These are phyloP conservation scores for Garra rufa DNA, from an alignment of 2,113 vertebrate species.

Conservation along the genomic window DNA sequence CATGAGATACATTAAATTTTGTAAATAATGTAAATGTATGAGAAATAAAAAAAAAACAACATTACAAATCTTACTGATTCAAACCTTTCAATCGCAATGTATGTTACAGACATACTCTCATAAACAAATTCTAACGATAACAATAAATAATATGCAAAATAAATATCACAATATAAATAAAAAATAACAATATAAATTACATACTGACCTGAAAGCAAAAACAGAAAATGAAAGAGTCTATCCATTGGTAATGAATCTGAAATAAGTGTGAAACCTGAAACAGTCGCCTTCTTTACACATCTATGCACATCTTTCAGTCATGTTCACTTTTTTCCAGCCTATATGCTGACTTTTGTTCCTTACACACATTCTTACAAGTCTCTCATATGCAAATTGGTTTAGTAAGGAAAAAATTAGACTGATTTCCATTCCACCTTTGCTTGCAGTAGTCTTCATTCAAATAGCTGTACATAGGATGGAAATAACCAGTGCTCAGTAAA, in stretches of 20 bases:
- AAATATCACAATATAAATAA: too few species aligned
- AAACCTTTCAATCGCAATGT: too few species aligned
- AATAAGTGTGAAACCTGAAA: neutral
- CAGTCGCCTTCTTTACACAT: neutral
- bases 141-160: too few species aligned
- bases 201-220: neutral
- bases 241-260: neutral
- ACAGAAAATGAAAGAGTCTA: neutral
- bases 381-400: neutral
- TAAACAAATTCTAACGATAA: neutral
- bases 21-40: too few species aligned
- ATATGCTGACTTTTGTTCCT: neutral
- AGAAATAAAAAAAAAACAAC: too few species aligned
- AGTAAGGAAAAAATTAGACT: neutral
- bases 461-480: neutral
- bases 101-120: neutral
- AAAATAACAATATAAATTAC: neutral
- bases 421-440: neutral
- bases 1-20: too few species aligned
- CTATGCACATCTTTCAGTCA: neutral
- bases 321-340: neutral
- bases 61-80: too few species aligned
- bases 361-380: neutral
- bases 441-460: neutral
- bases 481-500: neutral